Evolutionary conservation across 2,113 vertebrate genomes (phyloP).

Genomic region (Parus major): DNA sequence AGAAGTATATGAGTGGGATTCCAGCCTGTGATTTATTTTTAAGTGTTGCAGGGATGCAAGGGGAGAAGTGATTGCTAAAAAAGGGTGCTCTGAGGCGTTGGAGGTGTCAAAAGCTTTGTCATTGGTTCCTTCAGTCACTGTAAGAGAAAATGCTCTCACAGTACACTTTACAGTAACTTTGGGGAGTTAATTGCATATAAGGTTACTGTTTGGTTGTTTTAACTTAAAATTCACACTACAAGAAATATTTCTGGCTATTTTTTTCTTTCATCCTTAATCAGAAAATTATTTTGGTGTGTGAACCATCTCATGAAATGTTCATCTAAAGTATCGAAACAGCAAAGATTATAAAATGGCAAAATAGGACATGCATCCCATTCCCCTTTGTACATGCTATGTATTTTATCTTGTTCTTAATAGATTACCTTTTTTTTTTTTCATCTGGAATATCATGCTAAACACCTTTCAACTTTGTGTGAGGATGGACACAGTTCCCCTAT

Average conservation of each 20-base stretch:
- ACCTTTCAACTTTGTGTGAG: background rate
- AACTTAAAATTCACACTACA: background rate
- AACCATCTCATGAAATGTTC: background rate
- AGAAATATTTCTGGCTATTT: background rate
- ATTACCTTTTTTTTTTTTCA: background rate
- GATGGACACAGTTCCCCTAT: background rate
- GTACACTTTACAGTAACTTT: background rate
- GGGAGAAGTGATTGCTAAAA: background rate
- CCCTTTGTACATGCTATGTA: background rate
- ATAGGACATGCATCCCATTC: too few species aligned
- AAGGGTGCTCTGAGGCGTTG: background rate
- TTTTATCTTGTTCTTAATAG: background rate
- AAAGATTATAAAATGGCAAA: background rate
- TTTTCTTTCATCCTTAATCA: background rate
- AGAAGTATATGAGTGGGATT: background rate
- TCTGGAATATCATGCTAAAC: background rate
- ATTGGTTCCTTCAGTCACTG: background rate
- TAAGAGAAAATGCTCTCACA: background rate
- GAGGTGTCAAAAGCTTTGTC: background rate
- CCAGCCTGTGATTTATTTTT: background rate
- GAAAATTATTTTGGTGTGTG: background rate
- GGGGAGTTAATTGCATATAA: background rate
- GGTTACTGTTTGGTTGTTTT: background rate
- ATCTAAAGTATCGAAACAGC: background rate
- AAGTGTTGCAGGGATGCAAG: background rate